These are phyloP conservation scores for Drosophila ezoana DNA, from an alignment of 2,888 invertebrate genomes.

Conservation along the genomic window DNA sequence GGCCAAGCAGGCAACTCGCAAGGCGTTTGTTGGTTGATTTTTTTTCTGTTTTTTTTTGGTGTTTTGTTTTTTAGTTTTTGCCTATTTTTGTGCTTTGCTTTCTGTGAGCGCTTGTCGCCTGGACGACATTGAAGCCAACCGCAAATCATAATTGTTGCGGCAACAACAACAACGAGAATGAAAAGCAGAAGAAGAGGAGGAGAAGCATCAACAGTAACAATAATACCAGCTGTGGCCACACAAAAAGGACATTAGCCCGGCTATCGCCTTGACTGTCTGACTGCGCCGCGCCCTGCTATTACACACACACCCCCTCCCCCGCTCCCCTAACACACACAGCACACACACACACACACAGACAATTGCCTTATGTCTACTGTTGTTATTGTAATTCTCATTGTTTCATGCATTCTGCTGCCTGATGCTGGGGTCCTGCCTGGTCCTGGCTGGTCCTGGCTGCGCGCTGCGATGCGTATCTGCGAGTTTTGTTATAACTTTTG, in stretches of 20 bases:
- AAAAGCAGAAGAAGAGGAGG: background rate
- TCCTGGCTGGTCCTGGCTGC: constrained; percentile 5
- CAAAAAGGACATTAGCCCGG: constrained; percentile 62
- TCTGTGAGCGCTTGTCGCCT: constrained; percentile 18
- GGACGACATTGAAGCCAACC: constrained; percentile 40
- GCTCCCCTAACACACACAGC: background rate
- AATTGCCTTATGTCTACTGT: constrained; percentile 15
- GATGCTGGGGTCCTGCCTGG: constrained; percentile 14
- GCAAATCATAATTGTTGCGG: constrained; percentile 67
- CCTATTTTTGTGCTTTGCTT: constrained; percentile 5
- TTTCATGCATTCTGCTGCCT: constrained; percentile 52
- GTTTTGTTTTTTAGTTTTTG: background rate
- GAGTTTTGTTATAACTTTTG: constrained; percentile 61
- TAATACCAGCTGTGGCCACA: constrained; percentile 51
- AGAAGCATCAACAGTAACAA: constrained; percentile 26
- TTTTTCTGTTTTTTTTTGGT: background rate
- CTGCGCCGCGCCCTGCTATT: constrained; percentile 21
- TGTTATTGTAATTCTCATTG: constrained; percentile 46
- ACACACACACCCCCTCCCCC: background rate
- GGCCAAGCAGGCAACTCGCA: constrained; percentile 34
- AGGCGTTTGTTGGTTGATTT: constrained; percentile 24
- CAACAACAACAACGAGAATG: constrained; percentile 23
- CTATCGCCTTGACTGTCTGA: constrained; percentile 45
- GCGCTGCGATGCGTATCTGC: constrained; percentile 53
- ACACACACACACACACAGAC: background rate